Evolutionary conservation across 2,888 invertebrate genomes (phyloP).

Genomic region (Oligia latruncula): DNA sequence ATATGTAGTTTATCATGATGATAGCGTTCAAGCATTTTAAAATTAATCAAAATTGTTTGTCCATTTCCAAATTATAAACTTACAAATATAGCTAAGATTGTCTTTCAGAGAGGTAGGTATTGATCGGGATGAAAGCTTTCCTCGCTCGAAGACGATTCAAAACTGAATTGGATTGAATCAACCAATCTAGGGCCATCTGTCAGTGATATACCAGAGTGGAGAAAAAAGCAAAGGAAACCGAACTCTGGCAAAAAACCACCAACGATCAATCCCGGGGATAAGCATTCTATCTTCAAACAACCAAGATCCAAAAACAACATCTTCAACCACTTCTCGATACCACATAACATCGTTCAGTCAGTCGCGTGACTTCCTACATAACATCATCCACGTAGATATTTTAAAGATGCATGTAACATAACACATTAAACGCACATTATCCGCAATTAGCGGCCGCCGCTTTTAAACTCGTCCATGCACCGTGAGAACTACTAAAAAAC

Average conservation of each 20-base stretch:
- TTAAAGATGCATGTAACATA: slow-evolving; percentile 65
- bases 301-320: background rate
- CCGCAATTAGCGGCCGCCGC: slow-evolving; percentile 64
- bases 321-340: background rate
- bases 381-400: slow-evolving; percentile 55
- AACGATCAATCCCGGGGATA: background rate
- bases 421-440: slow-evolving; percentile 65
- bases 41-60: background rate
- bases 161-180: background rate
- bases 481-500: slow-evolving; percentile 66
- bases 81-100: background rate
- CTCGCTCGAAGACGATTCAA: background rate
- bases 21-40: background rate
- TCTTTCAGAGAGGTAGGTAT: background rate
- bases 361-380: slow-evolving; percentile 52
- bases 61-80: background rate
- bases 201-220: background rate
- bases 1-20: background rate
- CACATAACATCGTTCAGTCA: background rate
- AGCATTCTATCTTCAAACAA: background rate
- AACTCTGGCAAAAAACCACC: background rate
- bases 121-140: background rate
- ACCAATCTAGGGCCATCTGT: background rate
- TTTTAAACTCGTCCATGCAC: slow-evolving; percentile 60
- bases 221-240: background rate